Evolutionary conservation across 2,113 vertebrate species (phyloP), one percentile per base, ranked within the genome.

Genomic region (Chrysochloris asiatica): DNA sequence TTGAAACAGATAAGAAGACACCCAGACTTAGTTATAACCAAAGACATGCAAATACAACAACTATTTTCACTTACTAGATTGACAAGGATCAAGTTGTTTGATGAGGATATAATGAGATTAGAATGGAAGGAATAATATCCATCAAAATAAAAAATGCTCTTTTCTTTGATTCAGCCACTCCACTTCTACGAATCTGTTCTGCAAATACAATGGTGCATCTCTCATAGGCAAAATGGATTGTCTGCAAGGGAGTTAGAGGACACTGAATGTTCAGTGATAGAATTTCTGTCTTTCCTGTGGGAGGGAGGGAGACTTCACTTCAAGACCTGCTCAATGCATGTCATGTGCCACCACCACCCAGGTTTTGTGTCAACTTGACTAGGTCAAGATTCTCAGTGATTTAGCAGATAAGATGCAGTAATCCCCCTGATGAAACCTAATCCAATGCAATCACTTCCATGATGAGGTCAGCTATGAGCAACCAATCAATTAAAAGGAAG

Each of bases 1-100:
- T 88, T 85, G 61, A 88, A 90, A 75, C 38, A 75, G 63, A 80
- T 63, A 71, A 86, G 92, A 81, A 91, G 91, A 76, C 48, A 73
- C 21, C 7, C 50, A 59, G 73, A 38, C 26, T 92, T 80, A 52
- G n/a, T 67, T 52, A 56, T 72, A 88, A 90, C 77, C 52, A 93
- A 92, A 81, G 56, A 48, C 84, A 86, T 36, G 59, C 77, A 83
- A 93, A 71, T 77, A 54, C 63, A 88, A 75, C 65, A 50, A 6
- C 28, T 81, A 16, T 71, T 75, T 79, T 88, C 76, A 47, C 67
- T 54, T 63, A 45, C 28, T 77, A 65, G 72, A 26, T 38, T 73
- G 72, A 67, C 82, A 38, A 71, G 47, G 56, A 76, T 38, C 48
- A 76, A 30, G 45, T 33, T 2, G 0, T 71, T 59, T 79, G 50